Evolutionary conservation across 2,113 vertebrate genomes (phyloP).

Genomic region (Dasyornis broadbenti): DNA sequence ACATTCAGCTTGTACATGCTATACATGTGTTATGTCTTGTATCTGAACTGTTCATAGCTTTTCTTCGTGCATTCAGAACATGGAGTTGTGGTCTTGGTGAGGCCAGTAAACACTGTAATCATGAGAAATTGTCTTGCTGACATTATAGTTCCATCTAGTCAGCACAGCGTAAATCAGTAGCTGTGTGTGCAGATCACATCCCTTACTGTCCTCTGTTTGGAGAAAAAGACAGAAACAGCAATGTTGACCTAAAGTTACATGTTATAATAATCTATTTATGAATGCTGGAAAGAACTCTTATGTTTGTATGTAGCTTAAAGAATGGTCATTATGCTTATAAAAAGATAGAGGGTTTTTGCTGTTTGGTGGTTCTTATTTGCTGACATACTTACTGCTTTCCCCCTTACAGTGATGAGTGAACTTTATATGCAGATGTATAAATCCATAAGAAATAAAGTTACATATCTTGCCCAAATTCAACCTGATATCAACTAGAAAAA

Average conservation of each 20-base stretch:
- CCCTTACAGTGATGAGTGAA: not conserved
- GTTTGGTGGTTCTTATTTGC: not conserved
- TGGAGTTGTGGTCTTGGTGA: not conserved
- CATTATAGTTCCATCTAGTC: not conserved
- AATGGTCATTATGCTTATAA: not conserved
- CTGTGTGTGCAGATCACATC: not conserved
- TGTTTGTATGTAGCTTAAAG: not conserved
- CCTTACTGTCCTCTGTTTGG: not conserved
- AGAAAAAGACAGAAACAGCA: not conserved
- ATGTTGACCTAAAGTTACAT: not conserved
- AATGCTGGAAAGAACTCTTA: not conserved
- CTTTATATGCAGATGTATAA: not conserved
- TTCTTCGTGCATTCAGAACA: not conserved
- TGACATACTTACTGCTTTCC: not conserved
- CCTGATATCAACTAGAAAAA: not conserved
- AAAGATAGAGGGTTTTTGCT: fast-evolving
- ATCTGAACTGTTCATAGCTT: not conserved
- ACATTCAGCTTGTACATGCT: not conserved
- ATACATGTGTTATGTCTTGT: not conserved
- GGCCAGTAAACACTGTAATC: not conserved
- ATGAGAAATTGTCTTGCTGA: slow-evolving; percentile 10
- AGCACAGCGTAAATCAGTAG: not conserved
- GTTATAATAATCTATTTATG: not conserved
- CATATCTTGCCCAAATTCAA: not conserved
- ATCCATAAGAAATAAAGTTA: not conserved